Base-by-base conservation (phyloP, 2,888 invertebrate species). In the Amblyteles armatorius region DNA sequence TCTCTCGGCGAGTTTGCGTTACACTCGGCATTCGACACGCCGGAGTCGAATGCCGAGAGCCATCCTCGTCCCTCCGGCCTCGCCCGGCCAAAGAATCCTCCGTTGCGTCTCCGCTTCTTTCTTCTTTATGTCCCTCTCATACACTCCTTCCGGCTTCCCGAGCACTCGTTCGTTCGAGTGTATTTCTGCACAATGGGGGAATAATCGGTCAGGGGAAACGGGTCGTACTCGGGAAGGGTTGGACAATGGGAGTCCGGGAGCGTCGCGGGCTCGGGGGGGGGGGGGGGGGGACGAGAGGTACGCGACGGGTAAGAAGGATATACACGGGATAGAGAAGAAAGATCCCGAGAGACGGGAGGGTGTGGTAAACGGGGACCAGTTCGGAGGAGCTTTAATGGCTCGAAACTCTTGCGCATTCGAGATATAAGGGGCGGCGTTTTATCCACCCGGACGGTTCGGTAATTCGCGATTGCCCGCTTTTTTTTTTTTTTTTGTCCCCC, bases 371-470 rank as follows among this genome's bases (percentile, higher is more conserved):
- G 57, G 22, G 57, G 26, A 57, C 55, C 22, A 26, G 57, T 57
- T 57, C 57, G 57, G 26, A 22, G 85, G 87, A 87, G 86, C 88
- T 89, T 88, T 88, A 88, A 86, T 88, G 87, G 88, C 86, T 88
- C 81, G 87, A 88, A 89, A 89, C 86, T 87, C 83, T 81, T 82
- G 84, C 85, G 84, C 86, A 87, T 89, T 87, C 86, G 79, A 88
- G 88, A 87, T 88, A 88, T 87, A 87, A 44, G 44, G 13, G 88
- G 83, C 82, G 87, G 87, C 79, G 88, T 90, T 89, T 89, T 87
- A 87, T 88, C 83, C 88, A 87, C 88, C 86, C 86, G 84, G 86
- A 87, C 87, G 87, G 85, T 87, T 88, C 89, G 87, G 88, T 89
- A 88, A 89, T 89, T 89, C 88, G 86, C 87, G 78, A 87, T 88